A percentile compares a stretch with the other conserved stretches of the same genome.
Evolutionary conservation across 2,113 vertebrate species (phyloP).

Genomic region (Calidris pygmaea): DNA sequence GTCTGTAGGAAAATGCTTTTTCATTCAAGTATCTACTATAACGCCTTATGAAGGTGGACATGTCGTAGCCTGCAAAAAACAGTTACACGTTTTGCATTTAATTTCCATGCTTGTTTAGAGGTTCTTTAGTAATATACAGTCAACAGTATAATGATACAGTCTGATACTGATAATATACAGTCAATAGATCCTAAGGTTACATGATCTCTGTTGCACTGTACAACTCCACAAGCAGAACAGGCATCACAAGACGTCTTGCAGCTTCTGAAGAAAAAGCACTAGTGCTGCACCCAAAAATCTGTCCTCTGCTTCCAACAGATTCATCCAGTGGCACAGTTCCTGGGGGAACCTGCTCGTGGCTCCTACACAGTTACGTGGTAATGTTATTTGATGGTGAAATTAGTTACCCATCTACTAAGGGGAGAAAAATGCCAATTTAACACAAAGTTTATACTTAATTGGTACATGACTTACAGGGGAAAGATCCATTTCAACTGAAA

Average conservation of each 20-base stretch:
- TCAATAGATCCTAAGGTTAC: not conserved
- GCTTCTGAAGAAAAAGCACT: not conserved
- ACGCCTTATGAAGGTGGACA: conserved; percentile 73
- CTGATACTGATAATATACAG: not conserved
- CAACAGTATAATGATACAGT: not conserved
- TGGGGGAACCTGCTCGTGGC: not conserved
- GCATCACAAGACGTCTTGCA: not conserved
- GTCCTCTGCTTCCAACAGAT: not conserved
- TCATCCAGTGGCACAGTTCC: not conserved
- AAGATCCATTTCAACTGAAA: not conserved
- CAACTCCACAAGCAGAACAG: not conserved
- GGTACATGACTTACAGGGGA: not conserved
- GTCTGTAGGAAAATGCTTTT: conserved; percentile 97
- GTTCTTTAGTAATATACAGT: not conserved
- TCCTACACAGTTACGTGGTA: not conserved
- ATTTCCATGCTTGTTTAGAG: not conserved
- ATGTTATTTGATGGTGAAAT: not conserved
- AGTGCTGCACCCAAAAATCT: not conserved
- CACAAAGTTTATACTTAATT: not conserved
- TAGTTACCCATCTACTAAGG: not conserved
- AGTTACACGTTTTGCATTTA: not conserved
- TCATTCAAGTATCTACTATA: conserved; percentile 98
- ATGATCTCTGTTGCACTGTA: not conserved
- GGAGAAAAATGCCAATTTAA: not conserved
- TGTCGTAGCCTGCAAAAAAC: conserved; percentile 58